phyloP scores from a whole-genome alignment of 2,113 vertebrate genomes.

The Bubo scandiacus region DNA sequence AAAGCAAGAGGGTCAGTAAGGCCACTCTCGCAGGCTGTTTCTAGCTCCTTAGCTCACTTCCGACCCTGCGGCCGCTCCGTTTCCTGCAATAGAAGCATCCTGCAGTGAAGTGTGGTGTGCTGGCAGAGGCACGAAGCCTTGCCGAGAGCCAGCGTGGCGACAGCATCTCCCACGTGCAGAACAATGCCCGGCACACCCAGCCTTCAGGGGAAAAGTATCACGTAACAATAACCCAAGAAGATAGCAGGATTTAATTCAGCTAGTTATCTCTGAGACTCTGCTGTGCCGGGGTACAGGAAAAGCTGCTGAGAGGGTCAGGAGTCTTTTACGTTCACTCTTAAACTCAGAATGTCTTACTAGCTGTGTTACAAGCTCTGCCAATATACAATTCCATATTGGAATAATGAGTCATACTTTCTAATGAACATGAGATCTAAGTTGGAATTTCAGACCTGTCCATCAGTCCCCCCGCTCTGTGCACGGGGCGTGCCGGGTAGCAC shows the following conservation, averaged over 20 bases:
- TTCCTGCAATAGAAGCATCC: not conserved
- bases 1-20: not conserved
- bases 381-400: not conserved
- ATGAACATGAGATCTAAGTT: not conserved
- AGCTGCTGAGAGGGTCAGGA: not conserved
- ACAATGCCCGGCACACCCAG: fast-evolving
- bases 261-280: not conserved
- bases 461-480: not conserved
- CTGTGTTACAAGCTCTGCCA: not conserved
- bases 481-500: fast-evolving
- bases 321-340: not conserved
- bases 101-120: not conserved
- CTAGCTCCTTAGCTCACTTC: not conserved
- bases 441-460: not conserved
- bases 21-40: not conserved
- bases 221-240: not conserved
- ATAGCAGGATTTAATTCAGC: not conserved
- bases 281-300: not conserved
- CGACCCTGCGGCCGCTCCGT: not conserved
- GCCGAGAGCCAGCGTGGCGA: fast-evolving
- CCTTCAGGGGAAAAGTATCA: not conserved
- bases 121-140: not conserved
- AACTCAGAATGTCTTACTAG: not conserved
- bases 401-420: not conserved
- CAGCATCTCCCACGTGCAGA: not conserved